Conservation (phyloP, 2,797 vertebrate genomes). For the Crenuchus spilurus region DNA sequence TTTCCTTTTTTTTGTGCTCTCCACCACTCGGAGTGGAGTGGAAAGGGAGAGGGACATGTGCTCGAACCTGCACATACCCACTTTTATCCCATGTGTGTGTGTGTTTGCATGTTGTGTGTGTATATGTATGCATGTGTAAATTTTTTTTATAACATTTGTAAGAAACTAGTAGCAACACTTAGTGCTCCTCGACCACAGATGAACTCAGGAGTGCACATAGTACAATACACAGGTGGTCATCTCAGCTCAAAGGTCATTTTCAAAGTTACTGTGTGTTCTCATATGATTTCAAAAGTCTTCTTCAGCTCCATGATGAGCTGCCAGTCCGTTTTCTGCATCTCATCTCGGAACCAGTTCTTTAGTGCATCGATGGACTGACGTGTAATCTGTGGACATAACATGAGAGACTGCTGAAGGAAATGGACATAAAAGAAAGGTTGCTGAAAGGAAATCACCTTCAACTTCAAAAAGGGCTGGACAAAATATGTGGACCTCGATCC, state of each 20-base stretch:
- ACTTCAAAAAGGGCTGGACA: no score
- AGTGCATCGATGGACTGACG: slow-evolving; percentile 94
- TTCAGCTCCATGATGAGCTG: slow-evolving; percentile 99
- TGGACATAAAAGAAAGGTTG: no score
- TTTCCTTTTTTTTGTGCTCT: slow-evolving; percentile 66
- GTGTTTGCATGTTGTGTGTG: no score
- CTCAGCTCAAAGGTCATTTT: slow-evolving; percentile 22
- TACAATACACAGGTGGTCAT: slow-evolving; percentile 21
- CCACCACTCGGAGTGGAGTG: slow-evolving; percentile 47
- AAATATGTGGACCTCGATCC: no score
- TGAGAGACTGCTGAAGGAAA: neutral
- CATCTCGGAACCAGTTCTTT: slow-evolving; percentile 98
- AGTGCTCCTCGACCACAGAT: slow-evolving; percentile 34
- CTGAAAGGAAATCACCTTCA: no score
- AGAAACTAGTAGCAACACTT: slow-evolving; percentile 44
- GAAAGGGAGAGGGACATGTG: slow-evolving; percentile 29
- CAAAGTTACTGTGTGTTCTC: slow-evolving; percentile 61
- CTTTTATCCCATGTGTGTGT: slow-evolving; percentile 15
- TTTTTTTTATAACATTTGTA: no score
- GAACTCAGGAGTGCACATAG: slow-evolving; percentile 31
- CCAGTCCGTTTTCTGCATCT: slow-evolving; percentile 97
- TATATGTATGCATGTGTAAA: slow-evolving; percentile 40
- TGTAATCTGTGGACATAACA: slow-evolving; percentile 83
- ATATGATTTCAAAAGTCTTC: slow-evolving; percentile 99
- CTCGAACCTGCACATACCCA: slow-evolving; percentile 39